phyloP scores from a whole-genome alignment of 2,797 vertebrate genomes.

The Chrysolophus pictus region DNA sequence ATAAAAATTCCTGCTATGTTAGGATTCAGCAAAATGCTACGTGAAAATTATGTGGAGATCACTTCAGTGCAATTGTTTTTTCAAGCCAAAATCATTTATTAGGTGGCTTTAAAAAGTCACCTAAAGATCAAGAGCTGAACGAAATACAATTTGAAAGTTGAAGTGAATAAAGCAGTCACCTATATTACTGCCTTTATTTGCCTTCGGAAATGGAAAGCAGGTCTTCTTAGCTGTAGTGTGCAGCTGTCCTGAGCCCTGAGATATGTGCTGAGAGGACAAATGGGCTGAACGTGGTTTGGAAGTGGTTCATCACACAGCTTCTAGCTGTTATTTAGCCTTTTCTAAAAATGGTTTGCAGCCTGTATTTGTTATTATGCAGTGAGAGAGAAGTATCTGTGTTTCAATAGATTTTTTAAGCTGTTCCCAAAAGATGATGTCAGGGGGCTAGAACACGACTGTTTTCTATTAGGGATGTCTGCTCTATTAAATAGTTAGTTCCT shows the following conservation, averaged over 20 bases:
- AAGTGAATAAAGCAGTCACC: not conserved
- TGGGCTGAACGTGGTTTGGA: not conserved
- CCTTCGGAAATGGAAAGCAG: not conserved
- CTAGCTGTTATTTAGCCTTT: not conserved
- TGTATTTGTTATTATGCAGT: not conserved
- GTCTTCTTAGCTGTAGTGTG: not conserved
- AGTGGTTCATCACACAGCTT: not conserved
- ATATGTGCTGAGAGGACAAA: not conserved
- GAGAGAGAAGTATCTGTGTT: not conserved
- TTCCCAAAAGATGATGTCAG: not conserved
- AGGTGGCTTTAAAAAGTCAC: not conserved
- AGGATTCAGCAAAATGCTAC: not conserved
- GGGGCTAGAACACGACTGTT: not conserved
- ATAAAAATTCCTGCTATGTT: not conserved
- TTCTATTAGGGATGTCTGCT: not conserved
- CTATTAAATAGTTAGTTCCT: not conserved
- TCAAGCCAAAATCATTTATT: not conserved
- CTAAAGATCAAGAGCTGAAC: not conserved
- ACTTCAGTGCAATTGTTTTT: not conserved
- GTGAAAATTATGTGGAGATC: not conserved
- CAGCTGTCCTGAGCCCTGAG: not conserved
- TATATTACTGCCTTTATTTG: not conserved
- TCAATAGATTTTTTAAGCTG: not conserved
- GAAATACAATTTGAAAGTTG: not conserved
- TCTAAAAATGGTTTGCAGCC: not conserved